Evolutionary conservation across 2,888 invertebrate species (phyloP), one percentile per base, ranked within the genome.

Genomic region (Oscheius sp.): DNA sequence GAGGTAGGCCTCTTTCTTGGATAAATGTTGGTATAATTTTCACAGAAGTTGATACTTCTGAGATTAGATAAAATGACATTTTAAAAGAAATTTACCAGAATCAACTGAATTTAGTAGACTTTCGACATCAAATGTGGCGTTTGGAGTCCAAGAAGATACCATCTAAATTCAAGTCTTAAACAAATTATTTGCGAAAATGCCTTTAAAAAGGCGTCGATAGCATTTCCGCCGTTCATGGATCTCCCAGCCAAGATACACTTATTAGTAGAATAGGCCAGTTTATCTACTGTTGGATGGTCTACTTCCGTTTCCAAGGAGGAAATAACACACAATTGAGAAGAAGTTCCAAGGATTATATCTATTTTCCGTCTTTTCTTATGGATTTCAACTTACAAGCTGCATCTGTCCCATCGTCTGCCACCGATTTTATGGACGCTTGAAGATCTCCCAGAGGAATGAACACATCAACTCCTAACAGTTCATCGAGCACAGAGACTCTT

Each of bases 181-280:
- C 37, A 12, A 34, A 34, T 10, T 6, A 34, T 34, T 10, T 12
- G 37, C 37, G 12, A 34, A 10, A 10, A 34, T 34, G 70, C 63
- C 64, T 69, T 69, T 34, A 74, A 10, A 34, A 72, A 50, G 3
- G 58, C 34, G 29, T 72, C 69, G 37, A 76, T n/a, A 17, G 76
- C 76, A 64, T 76, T 76, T 27, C 76, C 76, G 2, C 76, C 76
- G 29, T 76, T 76, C 74, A 74, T 76, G 12, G 76, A 39, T 42
- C 76, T 72, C 37, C 72, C 74, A 3, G 74, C 74, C 20, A 72
- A 20, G n/a, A 61, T 25, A 23, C 70, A 50, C 4, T 27, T n/a
- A 27, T 65, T 65, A 0, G 17, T 3, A 17, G 70, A 67, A 63
- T 65, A 76, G 42, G 76, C 71, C 48, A 76, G 58, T 6, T 46